Conservation (phyloP, 2,113 vertebrate species). For the Nothocercus julius region DNA sequence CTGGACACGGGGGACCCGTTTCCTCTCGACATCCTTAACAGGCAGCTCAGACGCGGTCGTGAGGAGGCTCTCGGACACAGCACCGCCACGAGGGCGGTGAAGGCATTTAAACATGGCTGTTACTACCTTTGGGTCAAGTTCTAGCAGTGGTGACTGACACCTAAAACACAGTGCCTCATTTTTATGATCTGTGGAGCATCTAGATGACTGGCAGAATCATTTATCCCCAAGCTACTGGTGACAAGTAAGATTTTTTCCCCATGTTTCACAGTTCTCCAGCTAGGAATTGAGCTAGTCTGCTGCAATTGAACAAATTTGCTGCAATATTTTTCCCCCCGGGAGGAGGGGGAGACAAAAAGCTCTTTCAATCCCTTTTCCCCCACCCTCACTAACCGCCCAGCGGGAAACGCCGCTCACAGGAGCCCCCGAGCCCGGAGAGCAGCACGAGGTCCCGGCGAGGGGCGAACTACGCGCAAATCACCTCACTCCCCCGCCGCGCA, state of each 20-base stretch:
- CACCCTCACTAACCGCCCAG: not conserved
- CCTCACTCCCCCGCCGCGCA: too few relatives aligned
- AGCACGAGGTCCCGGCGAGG: not conserved
- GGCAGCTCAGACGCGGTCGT: not conserved
- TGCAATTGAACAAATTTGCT: not conserved
- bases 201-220: rapidly evolving
- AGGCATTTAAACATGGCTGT: not conserved
- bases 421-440: not conserved
- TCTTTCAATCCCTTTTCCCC: not conserved
- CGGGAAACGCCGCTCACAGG: too few relatives aligned
- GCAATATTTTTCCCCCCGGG: not conserved
- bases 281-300: not conserved
- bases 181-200: rapidly evolving
- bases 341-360: too few relatives aligned
- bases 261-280: rapidly evolving
- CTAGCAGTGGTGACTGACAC: not conserved
- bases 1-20: not conserved
- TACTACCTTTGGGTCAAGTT: not conserved
- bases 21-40: too few relatives aligned
- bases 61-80: rapidly evolving
- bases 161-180: rapidly evolving
- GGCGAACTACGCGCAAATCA: not conserved
- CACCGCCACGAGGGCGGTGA: not conserved
- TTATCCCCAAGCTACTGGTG: rapidly evolving
- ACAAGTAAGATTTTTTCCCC: not conserved